phyloP scores from a whole-genome alignment of 1,140 invertebrate genomes.

The Globodera ellingtonae region DNA sequence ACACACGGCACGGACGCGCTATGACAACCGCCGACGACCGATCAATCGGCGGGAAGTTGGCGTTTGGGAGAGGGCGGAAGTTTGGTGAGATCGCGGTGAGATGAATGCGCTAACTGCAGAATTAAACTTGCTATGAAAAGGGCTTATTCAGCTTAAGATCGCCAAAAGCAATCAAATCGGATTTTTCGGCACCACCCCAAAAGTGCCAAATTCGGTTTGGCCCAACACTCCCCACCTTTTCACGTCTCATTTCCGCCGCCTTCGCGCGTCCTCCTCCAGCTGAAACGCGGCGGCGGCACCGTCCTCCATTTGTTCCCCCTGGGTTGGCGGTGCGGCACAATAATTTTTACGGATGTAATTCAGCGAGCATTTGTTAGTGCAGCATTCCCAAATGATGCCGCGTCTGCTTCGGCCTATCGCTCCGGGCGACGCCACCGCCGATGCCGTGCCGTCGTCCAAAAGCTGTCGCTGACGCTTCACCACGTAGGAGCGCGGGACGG shows the following conservation, averaged over 20 bases:
- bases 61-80: neutral
- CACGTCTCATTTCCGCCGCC: slow-evolving; percentile 5
- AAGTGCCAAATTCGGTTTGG: no score
- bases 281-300: slow-evolving; percentile 6
- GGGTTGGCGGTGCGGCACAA: slow-evolving; percentile 6
- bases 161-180: no score
- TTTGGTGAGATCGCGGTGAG: neutral
- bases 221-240: neutral
- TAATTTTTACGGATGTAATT: slow-evolving; percentile 31
- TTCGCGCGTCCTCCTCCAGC: slow-evolving; percentile 20
- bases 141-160: no score
- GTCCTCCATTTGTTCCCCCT: neutral
- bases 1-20: no score
- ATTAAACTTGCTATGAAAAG: no score
- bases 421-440: neutral
- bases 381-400: slow-evolving; percentile 33
- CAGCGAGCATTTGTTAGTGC: slow-evolving; percentile 29
- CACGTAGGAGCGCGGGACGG: slow-evolving; percentile 2
- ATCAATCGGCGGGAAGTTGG: no score
- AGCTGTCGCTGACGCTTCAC: neutral
- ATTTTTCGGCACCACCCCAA: no score
- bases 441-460: neutral
- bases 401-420: slow-evolving; percentile 15
- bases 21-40: no score
- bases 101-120: neutral